phyloP scores from a whole-genome alignment of 2,888 invertebrate species.

The Dynastes maya region DNA sequence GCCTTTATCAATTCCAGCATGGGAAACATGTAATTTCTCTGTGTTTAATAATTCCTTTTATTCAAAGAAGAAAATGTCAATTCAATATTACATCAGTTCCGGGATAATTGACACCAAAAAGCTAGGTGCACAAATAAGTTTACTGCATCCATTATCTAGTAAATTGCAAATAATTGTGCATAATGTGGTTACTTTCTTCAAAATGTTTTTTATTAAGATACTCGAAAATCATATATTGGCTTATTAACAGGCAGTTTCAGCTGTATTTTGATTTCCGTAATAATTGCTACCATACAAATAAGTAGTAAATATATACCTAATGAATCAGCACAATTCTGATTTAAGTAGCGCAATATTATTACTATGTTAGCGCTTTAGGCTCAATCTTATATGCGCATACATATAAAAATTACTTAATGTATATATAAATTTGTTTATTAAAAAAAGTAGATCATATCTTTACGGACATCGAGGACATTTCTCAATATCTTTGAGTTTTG shows the following conservation, averaged over 20 bases:
- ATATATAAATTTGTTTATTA: conserved; percentile 23
- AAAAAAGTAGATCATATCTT: conserved; percentile 16
- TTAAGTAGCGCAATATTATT: too few relatives aligned
- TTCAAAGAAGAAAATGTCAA: conserved; percentile 2
- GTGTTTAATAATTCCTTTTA: not conserved
- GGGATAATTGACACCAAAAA: too few relatives aligned
- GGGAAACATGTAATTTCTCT: conserved; percentile 14
- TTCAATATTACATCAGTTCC: not conserved
- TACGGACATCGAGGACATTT: conserved; percentile 18
- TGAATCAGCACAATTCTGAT: too few relatives aligned
- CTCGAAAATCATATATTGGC: too few relatives aligned
- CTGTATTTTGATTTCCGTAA: too few relatives aligned
- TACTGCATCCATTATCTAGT: too few relatives aligned
- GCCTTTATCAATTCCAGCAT: not conserved
- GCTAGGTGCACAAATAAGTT: too few relatives aligned
- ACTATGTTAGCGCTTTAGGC: too few relatives aligned
- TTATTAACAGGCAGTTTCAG: too few relatives aligned
- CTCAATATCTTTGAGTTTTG: conserved; percentile 7
- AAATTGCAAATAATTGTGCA: not conserved
- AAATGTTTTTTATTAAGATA: too few relatives aligned
- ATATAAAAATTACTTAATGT: conserved; percentile 25
- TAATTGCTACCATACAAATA: too few relatives aligned
- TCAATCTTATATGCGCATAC: not conserved
- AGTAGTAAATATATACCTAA: not conserved
- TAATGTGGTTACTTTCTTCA: not conserved